Conservation (phyloP, 30 jellyfish, hydroid and myxozoan genomes). For the Hydra vulgaris region DNA sequence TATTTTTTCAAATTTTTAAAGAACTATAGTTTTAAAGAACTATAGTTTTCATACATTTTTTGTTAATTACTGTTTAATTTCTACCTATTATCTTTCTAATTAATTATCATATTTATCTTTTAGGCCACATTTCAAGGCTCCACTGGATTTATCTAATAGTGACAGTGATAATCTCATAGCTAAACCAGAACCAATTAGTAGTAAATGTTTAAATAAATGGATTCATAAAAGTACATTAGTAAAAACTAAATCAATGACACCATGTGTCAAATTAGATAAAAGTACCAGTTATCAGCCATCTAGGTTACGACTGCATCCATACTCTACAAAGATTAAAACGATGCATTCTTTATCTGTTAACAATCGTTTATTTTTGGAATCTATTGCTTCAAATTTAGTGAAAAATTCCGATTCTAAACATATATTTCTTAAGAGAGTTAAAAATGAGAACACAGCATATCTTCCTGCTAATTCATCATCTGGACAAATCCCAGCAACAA, state of each 20-base stretch:
- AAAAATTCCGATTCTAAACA: slow-evolving; percentile 45
- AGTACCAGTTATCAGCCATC: slow-evolving; percentile 83
- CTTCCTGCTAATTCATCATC: slow-evolving; percentile 1
- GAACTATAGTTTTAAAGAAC: not conserved
- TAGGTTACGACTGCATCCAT: slow-evolving; percentile 78
- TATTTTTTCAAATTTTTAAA: no score
- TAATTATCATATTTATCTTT: not conserved
- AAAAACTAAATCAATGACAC: slow-evolving; percentile 6
- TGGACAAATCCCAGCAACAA: slow-evolving; percentile 18
- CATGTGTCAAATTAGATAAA: slow-evolving; percentile 32
- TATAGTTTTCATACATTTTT: no score
- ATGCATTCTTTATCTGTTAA: slow-evolving; percentile 32
- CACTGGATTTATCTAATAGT: slow-evolving; percentile 40
- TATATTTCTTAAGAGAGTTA: slow-evolving; percentile 10
- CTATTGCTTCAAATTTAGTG: slow-evolving; percentile 53
- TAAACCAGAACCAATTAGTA: not conserved
- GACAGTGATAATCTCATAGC: slow-evolving; percentile 17
- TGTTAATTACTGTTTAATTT: no score
- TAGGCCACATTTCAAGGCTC: slow-evolving; percentile 95
- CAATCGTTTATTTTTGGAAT: slow-evolving; percentile 59
- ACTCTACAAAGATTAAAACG: slow-evolving; percentile 50
- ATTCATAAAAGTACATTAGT: not conserved
- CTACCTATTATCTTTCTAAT: not conserved
- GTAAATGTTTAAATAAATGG: slow-evolving; percentile 1
- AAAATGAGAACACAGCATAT: not conserved